Percentiles rank a stretch among this genome's conserved stretches.
phyloP scores from a whole-genome alignment of 1,140 invertebrate genomes.

The Achroia grisella region DNA sequence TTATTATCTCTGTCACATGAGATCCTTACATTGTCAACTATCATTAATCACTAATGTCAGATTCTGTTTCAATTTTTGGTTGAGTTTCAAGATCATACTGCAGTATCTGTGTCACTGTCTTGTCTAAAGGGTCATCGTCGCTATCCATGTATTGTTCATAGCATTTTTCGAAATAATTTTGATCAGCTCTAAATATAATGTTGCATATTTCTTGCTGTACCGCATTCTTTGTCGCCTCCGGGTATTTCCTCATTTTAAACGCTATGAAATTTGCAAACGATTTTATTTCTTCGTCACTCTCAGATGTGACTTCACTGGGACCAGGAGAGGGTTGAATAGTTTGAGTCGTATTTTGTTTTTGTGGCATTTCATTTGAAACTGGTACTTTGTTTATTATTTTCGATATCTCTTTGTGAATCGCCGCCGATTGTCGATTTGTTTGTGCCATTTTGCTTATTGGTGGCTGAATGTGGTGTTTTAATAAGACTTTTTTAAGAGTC shows the following conservation, averaged over 20 bases:
- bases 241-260: conserved; percentile 24
- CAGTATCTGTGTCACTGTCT: neutral
- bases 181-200: conserved; percentile 24
- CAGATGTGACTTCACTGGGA: neutral
- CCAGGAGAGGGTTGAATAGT: neutral
- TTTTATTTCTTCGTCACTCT: conserved; percentile 20
- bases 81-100: neutral
- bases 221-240: conserved; percentile 17
- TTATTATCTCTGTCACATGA: too few relatives aligned
- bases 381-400: too few relatives aligned
- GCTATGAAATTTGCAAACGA: conserved; percentile 20
- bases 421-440: too few relatives aligned
- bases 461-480: neutral
- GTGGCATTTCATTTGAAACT: too few relatives aligned
- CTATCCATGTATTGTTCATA: neutral
- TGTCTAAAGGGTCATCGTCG: neutral
- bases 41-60: too few relatives aligned
- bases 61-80: neutral
- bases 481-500: neutral
- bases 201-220: conserved; percentile 25
- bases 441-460: neutral
- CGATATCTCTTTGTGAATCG: too few relatives aligned
- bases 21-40: too few relatives aligned
- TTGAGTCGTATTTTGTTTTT: neutral
- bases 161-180: conserved; percentile 13